These are phyloP conservation scores for Drosophila prolongata DNA, from an alignment of 2,888 invertebrate species.

Conservation along the genomic window DNA sequence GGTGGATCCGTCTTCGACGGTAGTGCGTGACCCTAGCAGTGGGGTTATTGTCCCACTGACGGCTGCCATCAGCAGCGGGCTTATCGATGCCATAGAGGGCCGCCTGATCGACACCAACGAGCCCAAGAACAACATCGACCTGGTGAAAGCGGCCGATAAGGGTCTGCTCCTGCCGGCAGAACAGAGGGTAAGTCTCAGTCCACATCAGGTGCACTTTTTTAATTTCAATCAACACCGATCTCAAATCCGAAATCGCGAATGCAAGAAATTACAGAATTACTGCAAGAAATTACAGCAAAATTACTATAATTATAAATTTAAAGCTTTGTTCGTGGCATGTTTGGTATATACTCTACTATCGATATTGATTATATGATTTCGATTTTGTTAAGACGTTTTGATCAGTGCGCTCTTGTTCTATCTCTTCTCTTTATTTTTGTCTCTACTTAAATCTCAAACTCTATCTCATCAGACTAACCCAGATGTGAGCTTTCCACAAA, in stretches of 20 bases:
- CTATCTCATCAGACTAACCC: conserved; percentile 63
- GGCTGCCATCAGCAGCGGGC: conserved; percentile 89
- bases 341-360: conserved; percentile 55
- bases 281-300: conserved; percentile 50
- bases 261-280: conserved; percentile 48
- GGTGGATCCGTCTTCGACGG: conserved; percentile 93
- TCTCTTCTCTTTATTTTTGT: conserved; percentile 39
- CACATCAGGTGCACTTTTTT: conserved; percentile 31
- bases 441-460: conserved; percentile 30
- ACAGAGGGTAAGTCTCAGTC: conserved; percentile 92
- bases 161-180: conserved; percentile 95
- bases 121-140: conserved; percentile 86
- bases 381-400: conserved; percentile 54
- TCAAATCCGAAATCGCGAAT: conserved; percentile 50
- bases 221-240: conserved; percentile 38
- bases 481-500: conserved; percentile 43
- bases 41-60: conserved; percentile 91
- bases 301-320: conserved; percentile 39
- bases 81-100: conserved; percentile 91
- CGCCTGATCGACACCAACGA: conserved; percentile 87
- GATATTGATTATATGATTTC: conserved; percentile 40
- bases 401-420: conserved; percentile 60
- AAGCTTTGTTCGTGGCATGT: conserved; percentile 72
- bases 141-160: conserved; percentile 93
- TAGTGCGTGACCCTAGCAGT: conserved; percentile 89